Base-by-base conservation (phyloP, 2,113 vertebrate genomes). In the Syngnathus floridae region DNA sequence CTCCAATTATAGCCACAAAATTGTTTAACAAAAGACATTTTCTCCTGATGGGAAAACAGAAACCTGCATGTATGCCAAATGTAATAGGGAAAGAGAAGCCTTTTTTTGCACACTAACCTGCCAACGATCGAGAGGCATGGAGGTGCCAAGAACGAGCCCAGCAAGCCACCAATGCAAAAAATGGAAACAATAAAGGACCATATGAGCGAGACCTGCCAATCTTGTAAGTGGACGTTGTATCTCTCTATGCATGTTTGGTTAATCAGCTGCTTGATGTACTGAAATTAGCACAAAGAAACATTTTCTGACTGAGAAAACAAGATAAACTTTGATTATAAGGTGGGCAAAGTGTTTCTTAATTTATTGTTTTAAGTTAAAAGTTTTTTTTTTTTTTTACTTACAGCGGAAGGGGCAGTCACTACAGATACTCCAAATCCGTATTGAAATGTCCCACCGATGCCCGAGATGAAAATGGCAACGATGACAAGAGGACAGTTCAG, bases 391-490 rank as follows among this genome's bases (percentile, higher is more conserved):
- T 7, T 55, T 61, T 1, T 31, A 85, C 93, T 93, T 76, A 95
- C 92, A 65, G 68, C 64, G 13, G 93, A 91, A 3, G 93, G 91
- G 7, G 92, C 89, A 35, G 89, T 93, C 82, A 94, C 86, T 65
- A 91, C 87, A 46, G 93, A 92, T 38, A 94, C 3, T 10, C 87
- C 73, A 68, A 92, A 86, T 60, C 93, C 93, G 80, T 91, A 94
- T 6, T 93, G 93, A 80, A 93, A 94, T 3, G 86, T 75, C 40
- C 93, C 93, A 61, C 91, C 91, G 13, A 93, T 87, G 48, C 92
- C 93, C 65, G 88, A 60, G 41, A 90, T 74, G 51, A 92, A 84
- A 66, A 86, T 77, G 31, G 76, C 75, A 19, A 77, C 82, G 13
- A 90, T 62, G 1, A 90, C 71, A 43, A 80, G 58, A 38, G 89